Evolutionary conservation across 2,797 vertebrate genomes (phyloP).

Genomic region (Gallinago nigripennis): DNA sequence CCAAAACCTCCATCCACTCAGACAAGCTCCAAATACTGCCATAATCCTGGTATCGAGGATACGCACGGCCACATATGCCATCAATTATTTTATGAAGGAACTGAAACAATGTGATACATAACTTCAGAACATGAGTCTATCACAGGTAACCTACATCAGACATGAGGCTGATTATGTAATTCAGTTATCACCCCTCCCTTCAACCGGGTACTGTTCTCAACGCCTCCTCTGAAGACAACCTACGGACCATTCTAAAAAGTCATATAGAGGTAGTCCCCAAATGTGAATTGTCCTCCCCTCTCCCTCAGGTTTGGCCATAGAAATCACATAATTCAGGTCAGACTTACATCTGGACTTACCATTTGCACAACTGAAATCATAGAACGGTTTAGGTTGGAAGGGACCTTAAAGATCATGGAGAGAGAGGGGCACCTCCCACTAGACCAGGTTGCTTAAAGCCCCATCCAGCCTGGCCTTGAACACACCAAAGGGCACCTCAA

Average conservation of each 20-base stretch:
- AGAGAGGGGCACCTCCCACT: background rate
- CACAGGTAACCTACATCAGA: background rate
- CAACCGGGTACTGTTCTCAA: background rate
- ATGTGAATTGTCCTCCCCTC: rapidly evolving
- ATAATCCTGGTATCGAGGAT: slow-evolving; percentile 82
- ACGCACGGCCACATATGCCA: slow-evolving; percentile 86
- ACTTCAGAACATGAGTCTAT: background rate
- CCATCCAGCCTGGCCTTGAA: background rate
- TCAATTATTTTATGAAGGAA: slow-evolving; percentile 89
- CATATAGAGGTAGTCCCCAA: rapidly evolving
- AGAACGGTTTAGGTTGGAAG: background rate
- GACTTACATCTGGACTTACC: rapidly evolving
- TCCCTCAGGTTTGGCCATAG: too few species aligned
- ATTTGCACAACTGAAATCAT: rapidly evolving
- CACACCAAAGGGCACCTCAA: background rate
- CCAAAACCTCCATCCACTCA: slow-evolving; percentile 85
- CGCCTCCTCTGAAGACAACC: rapidly evolving
- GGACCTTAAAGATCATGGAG: background rate
- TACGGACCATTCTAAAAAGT: rapidly evolving
- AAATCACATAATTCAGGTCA: rapidly evolving
- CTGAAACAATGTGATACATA: slow-evolving; percentile 48
- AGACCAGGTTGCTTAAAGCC: background rate
- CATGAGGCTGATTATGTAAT: rapidly evolving
- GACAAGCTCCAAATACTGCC: slow-evolving; percentile 80
- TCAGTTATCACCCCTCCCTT: background rate